Evolutionary conservation across 2,113 vertebrate species (phyloP).

Genomic region (Cyanistes caeruleus): DNA sequence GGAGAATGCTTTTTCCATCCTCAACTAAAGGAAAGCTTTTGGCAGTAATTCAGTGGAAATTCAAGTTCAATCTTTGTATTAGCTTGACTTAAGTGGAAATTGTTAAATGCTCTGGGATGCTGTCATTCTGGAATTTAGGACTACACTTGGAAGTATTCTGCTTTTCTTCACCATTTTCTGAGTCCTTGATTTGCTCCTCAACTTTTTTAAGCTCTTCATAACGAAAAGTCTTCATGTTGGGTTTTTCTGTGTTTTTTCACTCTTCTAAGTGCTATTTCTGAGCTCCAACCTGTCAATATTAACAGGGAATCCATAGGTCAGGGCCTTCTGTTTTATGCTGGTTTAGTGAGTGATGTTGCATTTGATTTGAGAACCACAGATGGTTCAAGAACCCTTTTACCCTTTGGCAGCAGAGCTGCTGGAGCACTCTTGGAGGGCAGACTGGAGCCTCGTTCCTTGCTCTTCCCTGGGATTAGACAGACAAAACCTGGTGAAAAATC

Average conservation of each 20-base stretch:
- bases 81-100: constrained; percentile 14
- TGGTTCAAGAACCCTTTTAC: background rate
- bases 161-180: background rate
- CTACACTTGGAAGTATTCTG: background rate
- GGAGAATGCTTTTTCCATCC: background rate
- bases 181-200: background rate
- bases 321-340: background rate
- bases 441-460: background rate
- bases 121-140: background rate
- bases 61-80: background rate
- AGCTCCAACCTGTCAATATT: background rate
- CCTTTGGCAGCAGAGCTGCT: background rate
- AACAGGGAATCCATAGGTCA: background rate
- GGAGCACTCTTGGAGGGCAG: background rate
- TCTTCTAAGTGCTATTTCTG: background rate
- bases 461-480: background rate
- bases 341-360: background rate
- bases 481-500: background rate
- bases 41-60: constrained; percentile 15
- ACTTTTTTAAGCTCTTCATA: background rate
- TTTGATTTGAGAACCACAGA: background rate
- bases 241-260: background rate
- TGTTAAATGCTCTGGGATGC: background rate
- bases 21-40: background rate
- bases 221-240: background rate